Conservation (phyloP, 2,797 vertebrate species). For the Sebastes oblongus region DNA sequence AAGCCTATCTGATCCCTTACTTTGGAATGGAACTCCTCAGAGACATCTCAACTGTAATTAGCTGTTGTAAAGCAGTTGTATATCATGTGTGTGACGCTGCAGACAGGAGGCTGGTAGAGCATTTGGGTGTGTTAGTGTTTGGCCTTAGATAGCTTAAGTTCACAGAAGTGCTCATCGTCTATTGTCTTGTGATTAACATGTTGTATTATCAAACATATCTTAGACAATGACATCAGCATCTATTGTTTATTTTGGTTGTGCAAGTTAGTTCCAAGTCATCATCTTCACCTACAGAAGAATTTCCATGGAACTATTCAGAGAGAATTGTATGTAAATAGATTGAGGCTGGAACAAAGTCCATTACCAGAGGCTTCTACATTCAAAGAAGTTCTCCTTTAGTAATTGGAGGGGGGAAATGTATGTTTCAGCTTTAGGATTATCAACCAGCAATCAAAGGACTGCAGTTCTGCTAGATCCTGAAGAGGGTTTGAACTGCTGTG, state of each 20-base stretch:
- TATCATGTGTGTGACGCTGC: background rate
- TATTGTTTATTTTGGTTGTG: background rate
- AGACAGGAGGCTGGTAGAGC: background rate
- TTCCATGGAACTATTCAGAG: background rate
- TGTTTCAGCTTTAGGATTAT: too few species aligned
- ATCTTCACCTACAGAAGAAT: background rate
- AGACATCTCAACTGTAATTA: background rate
- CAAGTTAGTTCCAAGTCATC: background rate
- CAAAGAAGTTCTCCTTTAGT: background rate
- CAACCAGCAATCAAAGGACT: too few species aligned
- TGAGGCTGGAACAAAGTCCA: background rate
- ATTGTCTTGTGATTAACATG: background rate
- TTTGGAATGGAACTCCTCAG: background rate
- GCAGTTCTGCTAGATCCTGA: too few species aligned
- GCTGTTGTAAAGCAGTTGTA: constrained; percentile 1
- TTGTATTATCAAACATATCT: background rate
- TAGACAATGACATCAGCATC: background rate
- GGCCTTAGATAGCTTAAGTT: background rate
- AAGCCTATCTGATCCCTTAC: background rate
- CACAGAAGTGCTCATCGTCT: background rate
- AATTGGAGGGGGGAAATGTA: background rate
- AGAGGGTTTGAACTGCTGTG: background rate
- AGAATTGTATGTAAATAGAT: background rate
- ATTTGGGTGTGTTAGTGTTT: constrained; percentile 14
- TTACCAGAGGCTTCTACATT: background rate